phyloP scores from a whole-genome alignment of 1,140 invertebrate species.

The Varroa destructor region DNA sequence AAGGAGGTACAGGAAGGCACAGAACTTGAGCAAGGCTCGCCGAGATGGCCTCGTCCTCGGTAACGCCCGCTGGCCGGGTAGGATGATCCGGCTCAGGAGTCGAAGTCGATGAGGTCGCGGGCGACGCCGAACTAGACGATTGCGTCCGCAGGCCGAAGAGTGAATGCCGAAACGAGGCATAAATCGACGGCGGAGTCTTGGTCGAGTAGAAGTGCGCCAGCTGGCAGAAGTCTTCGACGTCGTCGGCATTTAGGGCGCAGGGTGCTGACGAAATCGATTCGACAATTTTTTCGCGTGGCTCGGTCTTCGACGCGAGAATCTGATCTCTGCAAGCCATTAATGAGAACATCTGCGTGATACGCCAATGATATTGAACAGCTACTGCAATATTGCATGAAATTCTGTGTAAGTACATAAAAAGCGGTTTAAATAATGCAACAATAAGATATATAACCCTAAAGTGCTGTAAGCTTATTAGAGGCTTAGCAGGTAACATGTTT shows the following conservation, averaged over 20 bases:
- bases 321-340: constrained; percentile 52
- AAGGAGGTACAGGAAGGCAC: constrained; percentile 75
- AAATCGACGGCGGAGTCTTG: constrained; percentile 68
- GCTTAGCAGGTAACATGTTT: no score
- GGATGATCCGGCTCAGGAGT: constrained; percentile 1
- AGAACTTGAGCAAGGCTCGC: constrained; percentile 41
- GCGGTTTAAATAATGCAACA: no score
- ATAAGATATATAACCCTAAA: no score
- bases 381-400: no score
- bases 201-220: constrained; percentile 82
- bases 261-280: constrained; percentile 63
- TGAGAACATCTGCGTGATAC: background rate
- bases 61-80: background rate
- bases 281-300: constrained; percentile 56
- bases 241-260: constrained; percentile 69
- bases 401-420: background rate
- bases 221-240: constrained; percentile 92
- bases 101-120: background rate
- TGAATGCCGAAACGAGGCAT: constrained; percentile 11
- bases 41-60: constrained; percentile 13
- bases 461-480: no score
- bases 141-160: constrained; percentile 13
- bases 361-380: no score
- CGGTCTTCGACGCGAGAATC: constrained; percentile 62
- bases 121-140: no score